These are phyloP conservation scores for Ivindomyrus marchei DNA, from an alignment of 2,113 vertebrate genomes.

Conservation along the genomic window DNA sequence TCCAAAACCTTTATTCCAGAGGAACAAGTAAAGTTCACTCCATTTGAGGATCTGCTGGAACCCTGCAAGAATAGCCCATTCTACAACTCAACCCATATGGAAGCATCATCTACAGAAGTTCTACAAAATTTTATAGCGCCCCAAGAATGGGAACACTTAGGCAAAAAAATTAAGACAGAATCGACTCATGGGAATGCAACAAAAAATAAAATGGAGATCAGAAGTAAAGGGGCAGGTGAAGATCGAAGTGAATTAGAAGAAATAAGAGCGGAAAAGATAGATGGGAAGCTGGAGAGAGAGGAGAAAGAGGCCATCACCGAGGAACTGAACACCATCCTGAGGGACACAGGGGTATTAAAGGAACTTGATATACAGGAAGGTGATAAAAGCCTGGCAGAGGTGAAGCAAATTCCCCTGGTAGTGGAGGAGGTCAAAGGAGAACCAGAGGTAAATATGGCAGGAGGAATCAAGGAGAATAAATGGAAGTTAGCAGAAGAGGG, in stretches of 20 bases:
- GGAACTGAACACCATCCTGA: not conserved
- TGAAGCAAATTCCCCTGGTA: not conserved
- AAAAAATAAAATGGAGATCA: not conserved
- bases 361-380: not conserved
- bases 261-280: not conserved
- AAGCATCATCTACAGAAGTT: not conserved
- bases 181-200: slow-evolving; percentile 15
- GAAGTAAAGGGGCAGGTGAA: not conserved
- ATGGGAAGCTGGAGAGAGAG: not conserved
- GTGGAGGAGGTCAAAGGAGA: not conserved
- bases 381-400: not conserved
- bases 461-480: not conserved
- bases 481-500: not conserved
- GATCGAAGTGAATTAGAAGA: not conserved
- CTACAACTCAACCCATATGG: not conserved
- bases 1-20: not conserved
- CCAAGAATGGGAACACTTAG: not conserved
- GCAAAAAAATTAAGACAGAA: slow-evolving; percentile 19
- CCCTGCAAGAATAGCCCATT: too few species aligned
- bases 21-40: not conserved
- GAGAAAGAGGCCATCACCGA: not conserved
- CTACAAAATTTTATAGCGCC: too few species aligned
- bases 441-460: not conserved
- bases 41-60: not conserved
- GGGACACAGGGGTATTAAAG: not conserved